phyloP scores from a whole-genome alignment of 53 echinoderm and acorn worm species.

The Holothuria leucospilota region DNA sequence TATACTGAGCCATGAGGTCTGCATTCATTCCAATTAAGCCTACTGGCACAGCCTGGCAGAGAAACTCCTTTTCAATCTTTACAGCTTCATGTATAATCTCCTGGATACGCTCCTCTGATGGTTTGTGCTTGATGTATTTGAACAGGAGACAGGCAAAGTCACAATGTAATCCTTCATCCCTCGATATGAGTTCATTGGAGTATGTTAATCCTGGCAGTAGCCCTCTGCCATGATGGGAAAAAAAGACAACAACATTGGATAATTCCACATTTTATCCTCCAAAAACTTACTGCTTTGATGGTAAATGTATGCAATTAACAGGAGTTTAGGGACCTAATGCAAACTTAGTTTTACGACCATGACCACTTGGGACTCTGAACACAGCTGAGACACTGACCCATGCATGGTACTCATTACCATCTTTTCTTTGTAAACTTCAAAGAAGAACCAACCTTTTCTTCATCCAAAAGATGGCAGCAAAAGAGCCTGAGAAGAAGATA shows the following conservation, averaged over 20 bases:
- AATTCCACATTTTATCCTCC: too few species aligned
- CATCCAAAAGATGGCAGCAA: slow-evolving; percentile 96
- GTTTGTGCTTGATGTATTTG: slow-evolving; percentile 71
- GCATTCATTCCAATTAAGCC: slow-evolving; percentile 92
- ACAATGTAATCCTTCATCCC: slow-evolving; percentile 95
- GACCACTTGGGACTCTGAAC: too few species aligned
- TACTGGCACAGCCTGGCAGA: slow-evolving; percentile 76
- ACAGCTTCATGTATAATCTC: slow-evolving; percentile 88
- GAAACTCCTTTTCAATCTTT: slow-evolving; percentile 76
- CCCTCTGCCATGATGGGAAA: slow-evolving; percentile 60
- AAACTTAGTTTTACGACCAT: too few species aligned
- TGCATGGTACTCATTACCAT: background rate
- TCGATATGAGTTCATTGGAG: slow-evolving; percentile 94
- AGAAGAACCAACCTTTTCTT: slow-evolving; percentile 76
- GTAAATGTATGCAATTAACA: too few species aligned
- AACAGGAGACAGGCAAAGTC: slow-evolving; percentile 97
- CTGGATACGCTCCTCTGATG: slow-evolving; percentile 50
- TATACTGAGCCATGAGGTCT: slow-evolving; percentile 80
- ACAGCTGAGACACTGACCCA: too few species aligned
- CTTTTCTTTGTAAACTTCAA: background rate
- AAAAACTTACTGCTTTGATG: too few species aligned
- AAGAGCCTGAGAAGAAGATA: slow-evolving; percentile 94
- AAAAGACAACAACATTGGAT: background rate
- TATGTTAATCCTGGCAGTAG: slow-evolving; percentile 88
- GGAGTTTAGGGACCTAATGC: too few species aligned